Conservation (phyloP, 2,113 vertebrate species). For the Periophthalmodon schlosseri region DNA sequence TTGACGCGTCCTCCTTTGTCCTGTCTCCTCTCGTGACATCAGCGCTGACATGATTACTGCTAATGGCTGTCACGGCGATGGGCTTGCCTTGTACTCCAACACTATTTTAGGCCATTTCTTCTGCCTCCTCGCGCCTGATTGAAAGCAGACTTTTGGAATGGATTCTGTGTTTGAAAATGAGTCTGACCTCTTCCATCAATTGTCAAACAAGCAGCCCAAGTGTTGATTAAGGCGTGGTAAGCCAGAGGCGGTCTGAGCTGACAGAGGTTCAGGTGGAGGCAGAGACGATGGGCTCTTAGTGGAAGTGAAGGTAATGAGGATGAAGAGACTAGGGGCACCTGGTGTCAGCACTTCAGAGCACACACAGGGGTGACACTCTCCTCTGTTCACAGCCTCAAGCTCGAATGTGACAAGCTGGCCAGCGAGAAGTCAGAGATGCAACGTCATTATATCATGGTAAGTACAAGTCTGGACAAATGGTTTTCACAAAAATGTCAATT, state of each 20-base stretch:
- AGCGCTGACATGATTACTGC: conserved; percentile 68
- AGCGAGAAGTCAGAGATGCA: conserved; percentile 98
- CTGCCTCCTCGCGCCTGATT: conserved; percentile 30
- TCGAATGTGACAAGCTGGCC: conserved; percentile 95
- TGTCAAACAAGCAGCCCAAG: neutral
- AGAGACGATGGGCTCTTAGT: conserved; percentile 33
- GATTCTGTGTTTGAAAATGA: conserved; percentile 24
- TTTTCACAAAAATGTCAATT: neutral
- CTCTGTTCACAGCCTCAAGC: conserved; percentile 81
- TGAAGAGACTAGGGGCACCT: conserved; percentile 46
- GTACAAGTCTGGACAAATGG: conserved; percentile 40
- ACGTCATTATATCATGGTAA: conserved; percentile 97
- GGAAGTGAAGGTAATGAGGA: conserved; percentile 53
- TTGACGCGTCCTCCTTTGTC: conserved; percentile 68
- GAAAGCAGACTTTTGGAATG: conserved; percentile 32
- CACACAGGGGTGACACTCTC: conserved; percentile 51
- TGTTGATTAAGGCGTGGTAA: conserved; percentile 9
- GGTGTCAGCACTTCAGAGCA: conserved; percentile 54
- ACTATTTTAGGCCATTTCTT: conserved; percentile 55
- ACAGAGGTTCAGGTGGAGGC: conserved; percentile 26
- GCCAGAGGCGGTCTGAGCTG: conserved; percentile 2
- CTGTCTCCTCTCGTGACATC: conserved; percentile 63
- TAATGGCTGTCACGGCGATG: conserved; percentile 65
- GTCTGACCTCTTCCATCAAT: conserved; percentile 40
- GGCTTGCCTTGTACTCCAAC: conserved; percentile 33